Base-by-base conservation (phyloP, 2,888 invertebrate genomes). In the Argynnis bischoffii region DNA sequence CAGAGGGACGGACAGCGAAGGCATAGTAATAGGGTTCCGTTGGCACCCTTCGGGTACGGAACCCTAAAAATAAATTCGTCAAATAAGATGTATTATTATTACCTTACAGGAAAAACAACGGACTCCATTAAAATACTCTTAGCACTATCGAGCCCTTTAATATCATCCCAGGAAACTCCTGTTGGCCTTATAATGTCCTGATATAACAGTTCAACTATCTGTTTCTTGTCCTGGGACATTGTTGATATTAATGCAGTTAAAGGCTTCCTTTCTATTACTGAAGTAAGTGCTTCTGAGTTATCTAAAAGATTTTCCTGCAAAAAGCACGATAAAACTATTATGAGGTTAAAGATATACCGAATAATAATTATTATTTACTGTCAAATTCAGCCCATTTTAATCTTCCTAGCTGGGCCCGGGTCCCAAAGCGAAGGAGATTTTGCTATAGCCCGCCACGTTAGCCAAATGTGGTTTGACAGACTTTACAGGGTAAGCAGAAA, bases 71-170 rank as follows among this genome's bases (percentile, higher is more conserved):
- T 18, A 18, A 18, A 51, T 50, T 11, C 8, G 11, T 41, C 11
- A 3, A 41, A 11, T 41, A 11, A 41, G 2, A 1, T 8, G 35
- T 41, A 41, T 8, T 41, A 41, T 46, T 14, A 55, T 72, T 69
- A 91, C 91, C 87, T 85, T 0, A 95, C 89, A 6, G 97, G 97
- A 81, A 97, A 97, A 4, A 98, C 94, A 0, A 98, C 95, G 0
- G 98, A 96, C 88, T 99, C 98, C 91, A 97, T 96, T 16, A 98
- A 90, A 67, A 96, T 85, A 77, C 94, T 94, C 81, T 98, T 97
- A 11, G 97, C 96, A 13, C 94, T 88, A 2, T 94, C 93, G 76
- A 98, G 91, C 4, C 93, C 93, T 74, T 86, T 95, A 54, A 99
- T 95, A 77, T 98, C 97, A 15, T 94, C 90, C 98, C 98, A 99